Base-by-base conservation (phyloP, 2,888 invertebrate genomes). In the Hydriomena furcata region DNA sequence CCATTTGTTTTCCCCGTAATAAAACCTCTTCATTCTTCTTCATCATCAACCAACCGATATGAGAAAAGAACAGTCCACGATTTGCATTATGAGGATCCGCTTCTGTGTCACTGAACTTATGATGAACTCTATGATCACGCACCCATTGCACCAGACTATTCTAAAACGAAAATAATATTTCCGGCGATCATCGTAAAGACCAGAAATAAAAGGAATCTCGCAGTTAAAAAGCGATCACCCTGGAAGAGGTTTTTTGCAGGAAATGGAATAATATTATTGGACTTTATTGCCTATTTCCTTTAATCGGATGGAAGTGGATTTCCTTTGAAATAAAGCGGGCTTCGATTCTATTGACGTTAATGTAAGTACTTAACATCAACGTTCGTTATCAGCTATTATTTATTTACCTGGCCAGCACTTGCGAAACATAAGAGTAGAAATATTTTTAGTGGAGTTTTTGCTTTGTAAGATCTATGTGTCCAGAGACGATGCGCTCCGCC, bases 41-140 rank as follows among this genome's bases (percentile, higher is more conserved):
- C 79, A 93, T 92, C 76, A 97, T 84, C 25, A 97, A 85, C 97
- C 97, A 97, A 30, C 97, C 97, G 56, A 97, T 92, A 79, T 97
- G 97, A 0, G 97, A 92, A 84, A 97, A 97, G 91, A 97, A 97
- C 78, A 98, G 94, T 1, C 97, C 97, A 20, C 96, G 91, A 41
- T 88, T 94, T 0, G 96, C 94, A 70, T 96, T 95, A 76, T 96
- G 96, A 0, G 96, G 96, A 76, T 96, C 96, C 0, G 95, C 96
- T 55, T 96, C 92, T 0, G 96, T 96, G 73, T 96, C 96, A 55
- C 94, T 94, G 89, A 92, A 96, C 73, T 96, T 96, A 84, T 97
- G 96, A 69, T 97, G 95, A 7, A 94, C 92, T 41, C 95, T 82
- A 71, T 94, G 94, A 61, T 94, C 94, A 35, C 93, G 88, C 0